Base-by-base conservation (phyloP, 1,140 invertebrate genomes). In the Aporrectodea caliginosa region DNA sequence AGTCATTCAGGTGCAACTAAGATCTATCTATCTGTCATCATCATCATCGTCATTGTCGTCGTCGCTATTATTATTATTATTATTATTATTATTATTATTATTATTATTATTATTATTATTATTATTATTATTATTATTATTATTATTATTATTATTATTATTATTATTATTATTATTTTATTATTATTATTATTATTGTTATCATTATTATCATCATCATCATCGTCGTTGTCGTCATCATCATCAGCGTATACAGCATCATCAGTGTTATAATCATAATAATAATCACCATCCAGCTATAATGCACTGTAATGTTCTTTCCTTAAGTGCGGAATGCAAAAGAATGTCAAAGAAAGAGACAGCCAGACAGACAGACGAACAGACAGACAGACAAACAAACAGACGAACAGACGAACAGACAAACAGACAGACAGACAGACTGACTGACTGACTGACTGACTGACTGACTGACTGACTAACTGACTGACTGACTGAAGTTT, bases 1-100 rank as follows among this genome's bases (percentile, higher is more conserved):
- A 88, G 98, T 99, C 82, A 99, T 99, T 91, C 98, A 99, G 94
- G 98, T 98, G 43, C 6, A 58, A n/a, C n/a, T n/a, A n/a, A n/a
- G n/a, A n/a, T n/a, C n/a, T n/a, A n/a, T n/a, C n/a, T n/a, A n/a
- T n/a, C n/a, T n/a, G n/a, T n/a, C 22, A 58, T 22, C 6, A 6
- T 58, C 43, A 6, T 22, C 43, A 58, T 58, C 43, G 6, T 58
- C 43, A 58, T 58, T 12, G 6, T 22, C 22, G 22, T 22, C 6
- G 43, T 12, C 22, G 6, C 6, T 22, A 12, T 58, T 12, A 58
- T 58, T 12, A 58, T 6, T 22, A 58, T 6, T 12, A 12, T 58
- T 22, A 58, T 12, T 58, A 58, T 58, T 58, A 12, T 58, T 58
- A 58, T 22, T 58, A 58, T 58, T 58, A 72, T 31, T 27, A 72